Conservation (phyloP, 2,888 invertebrate genomes). For the Chymomyza fuscimana region DNA sequence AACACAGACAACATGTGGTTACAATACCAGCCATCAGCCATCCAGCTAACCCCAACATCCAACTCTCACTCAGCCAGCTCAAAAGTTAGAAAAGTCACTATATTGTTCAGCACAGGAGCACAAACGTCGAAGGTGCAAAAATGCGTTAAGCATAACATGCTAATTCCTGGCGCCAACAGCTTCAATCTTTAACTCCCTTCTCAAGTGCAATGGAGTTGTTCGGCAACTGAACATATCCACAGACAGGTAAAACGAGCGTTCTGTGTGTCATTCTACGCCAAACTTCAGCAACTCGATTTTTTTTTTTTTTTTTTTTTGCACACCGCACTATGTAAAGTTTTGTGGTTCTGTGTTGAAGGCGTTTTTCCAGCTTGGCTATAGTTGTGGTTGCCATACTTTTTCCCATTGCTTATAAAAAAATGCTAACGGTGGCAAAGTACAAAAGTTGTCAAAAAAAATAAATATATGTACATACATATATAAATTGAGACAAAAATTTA, state of each 20-base stretch:
- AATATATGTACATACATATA: no score
- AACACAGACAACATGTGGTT: slow-evolving; percentile 17
- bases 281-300: slow-evolving; percentile 13
- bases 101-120: slow-evolving; percentile 5
- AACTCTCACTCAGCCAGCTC: not conserved
- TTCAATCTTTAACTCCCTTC: slow-evolving; percentile 52
- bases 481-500: no score
- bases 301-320: not conserved
- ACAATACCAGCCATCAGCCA: slow-evolving; percentile 8
- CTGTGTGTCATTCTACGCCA: slow-evolving; percentile 65
- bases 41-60: not conserved
- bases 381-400: not conserved
- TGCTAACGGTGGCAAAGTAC: no score
- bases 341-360: slow-evolving; percentile 36
- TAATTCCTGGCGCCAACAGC: slow-evolving; percentile 68
- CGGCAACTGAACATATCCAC: not conserved
- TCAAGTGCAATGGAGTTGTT: not conserved
- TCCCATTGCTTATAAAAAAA: not conserved
- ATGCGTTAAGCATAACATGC: slow-evolving; percentile 76
- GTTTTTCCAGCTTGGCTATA: not conserved
- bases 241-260: slow-evolving; percentile 58
- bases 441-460: no score
- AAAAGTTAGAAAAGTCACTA: slow-evolving; percentile 16
- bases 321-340: slow-evolving; percentile 37
- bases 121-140: slow-evolving; percentile 69